Evolutionary conservation across 2,888 invertebrate genomes (phyloP).

Genomic region (Andrena flavipes): DNA sequence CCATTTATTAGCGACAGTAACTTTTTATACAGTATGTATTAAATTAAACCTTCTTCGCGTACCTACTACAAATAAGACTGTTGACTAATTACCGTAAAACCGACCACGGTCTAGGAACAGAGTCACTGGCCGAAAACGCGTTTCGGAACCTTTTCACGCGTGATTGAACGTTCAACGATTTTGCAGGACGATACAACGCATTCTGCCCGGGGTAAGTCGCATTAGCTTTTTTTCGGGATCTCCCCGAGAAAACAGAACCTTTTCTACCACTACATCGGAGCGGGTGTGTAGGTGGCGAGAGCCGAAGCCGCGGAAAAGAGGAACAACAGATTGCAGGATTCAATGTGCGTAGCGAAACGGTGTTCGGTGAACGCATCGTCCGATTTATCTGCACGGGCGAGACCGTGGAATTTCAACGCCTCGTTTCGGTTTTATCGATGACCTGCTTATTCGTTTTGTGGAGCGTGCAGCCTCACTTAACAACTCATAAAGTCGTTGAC

Average conservation of each 20-base stretch:
- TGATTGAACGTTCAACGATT: background rate
- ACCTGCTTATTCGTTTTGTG: slow-evolving; percentile 68
- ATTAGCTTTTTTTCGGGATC: background rate
- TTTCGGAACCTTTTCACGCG: background rate
- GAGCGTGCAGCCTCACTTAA: slow-evolving; percentile 74
- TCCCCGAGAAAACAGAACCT: background rate
- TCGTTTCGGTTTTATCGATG: slow-evolving; percentile 78
- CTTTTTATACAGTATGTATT: background rate
- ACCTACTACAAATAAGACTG: background rate
- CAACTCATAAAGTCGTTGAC: slow-evolving; percentile 80
- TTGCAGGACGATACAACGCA: background rate
- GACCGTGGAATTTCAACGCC: slow-evolving; percentile 73
- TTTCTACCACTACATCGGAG: background rate
- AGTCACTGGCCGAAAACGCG: background rate
- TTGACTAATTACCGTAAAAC: background rate
- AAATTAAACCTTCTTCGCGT: background rate
- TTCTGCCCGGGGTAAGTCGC: background rate
- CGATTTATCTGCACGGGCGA: slow-evolving; percentile 69
- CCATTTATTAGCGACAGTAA: background rate
- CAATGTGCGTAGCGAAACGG: slow-evolving; percentile 14
- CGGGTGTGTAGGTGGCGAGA: slow-evolving; percentile 7
- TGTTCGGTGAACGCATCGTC: slow-evolving; percentile 62
- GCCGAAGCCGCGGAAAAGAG: slow-evolving; percentile 5
- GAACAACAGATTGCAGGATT: background rate
- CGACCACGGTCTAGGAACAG: background rate